These are phyloP conservation scores for Synergus umbraculus DNA, from an alignment of 2,888 invertebrate genomes.

Conservation along the genomic window DNA sequence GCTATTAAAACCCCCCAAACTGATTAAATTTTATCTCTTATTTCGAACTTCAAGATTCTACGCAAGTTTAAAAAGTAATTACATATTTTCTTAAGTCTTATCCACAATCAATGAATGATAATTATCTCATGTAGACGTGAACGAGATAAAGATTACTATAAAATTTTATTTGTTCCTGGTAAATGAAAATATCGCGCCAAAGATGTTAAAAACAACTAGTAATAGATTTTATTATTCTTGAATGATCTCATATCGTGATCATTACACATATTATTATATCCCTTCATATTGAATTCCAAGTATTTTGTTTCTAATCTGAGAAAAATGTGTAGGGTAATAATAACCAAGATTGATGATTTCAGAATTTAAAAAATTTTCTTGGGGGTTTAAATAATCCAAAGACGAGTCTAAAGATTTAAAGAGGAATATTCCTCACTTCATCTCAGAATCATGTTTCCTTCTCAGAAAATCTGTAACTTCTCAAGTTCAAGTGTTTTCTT, in stretches of 20 bases:
- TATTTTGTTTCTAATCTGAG: not conserved
- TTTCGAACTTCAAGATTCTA: not conserved
- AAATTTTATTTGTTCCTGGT: not conserved
- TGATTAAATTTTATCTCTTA: not conserved
- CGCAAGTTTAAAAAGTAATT: not conserved
- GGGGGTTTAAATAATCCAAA: not conserved
- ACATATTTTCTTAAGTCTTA: not conserved
- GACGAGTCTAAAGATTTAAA: not conserved
- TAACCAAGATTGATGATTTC: not conserved
- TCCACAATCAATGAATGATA: not conserved
- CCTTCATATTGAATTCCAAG: not conserved
- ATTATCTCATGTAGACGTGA: not conserved
- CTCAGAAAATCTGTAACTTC: constrained; percentile 35
- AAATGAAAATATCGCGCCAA: not conserved
- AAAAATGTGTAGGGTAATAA: not conserved
- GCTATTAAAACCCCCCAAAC: not conserved
- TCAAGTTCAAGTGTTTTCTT: constrained; percentile 39
- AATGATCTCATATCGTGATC: not conserved
- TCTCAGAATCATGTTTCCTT: constrained; percentile 31
- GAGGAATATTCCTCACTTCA: constrained; percentile 9
- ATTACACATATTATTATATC: not conserved
- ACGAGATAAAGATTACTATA: not conserved
- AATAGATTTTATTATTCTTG: not conserved
- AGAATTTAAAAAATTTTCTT: not conserved
- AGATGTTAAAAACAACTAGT: not conserved